Percentiles rank a stretch among this genome's conserved stretches.
Conservation (phyloP, 2,797 vertebrate genomes). For the Mus spretus region DNA sequence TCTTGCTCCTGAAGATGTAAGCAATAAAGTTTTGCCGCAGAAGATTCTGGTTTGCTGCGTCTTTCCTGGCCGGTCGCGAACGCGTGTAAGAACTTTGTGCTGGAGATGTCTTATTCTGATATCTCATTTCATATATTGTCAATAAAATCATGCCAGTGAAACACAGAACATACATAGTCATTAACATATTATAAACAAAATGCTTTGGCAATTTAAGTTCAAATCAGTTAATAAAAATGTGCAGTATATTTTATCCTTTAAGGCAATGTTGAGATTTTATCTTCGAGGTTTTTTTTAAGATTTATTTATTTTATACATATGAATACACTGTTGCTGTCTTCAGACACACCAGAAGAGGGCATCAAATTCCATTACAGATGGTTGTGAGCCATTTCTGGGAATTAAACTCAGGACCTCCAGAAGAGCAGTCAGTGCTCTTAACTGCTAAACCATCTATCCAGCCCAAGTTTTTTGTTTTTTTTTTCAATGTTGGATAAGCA, state of each 20-base stretch:
- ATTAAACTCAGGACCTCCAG: neutral
- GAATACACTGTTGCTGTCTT: neutral
- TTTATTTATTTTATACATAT: neutral
- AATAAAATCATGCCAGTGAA: conserved; percentile 35
- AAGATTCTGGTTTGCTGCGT: too few species aligned
- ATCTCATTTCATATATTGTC: neutral
- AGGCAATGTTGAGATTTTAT: neutral
- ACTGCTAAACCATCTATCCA: neutral
- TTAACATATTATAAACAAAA: conserved; percentile 42
- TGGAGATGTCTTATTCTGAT: neutral
- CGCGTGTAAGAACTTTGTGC: too few species aligned
- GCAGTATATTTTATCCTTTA: conserved; percentile 46
- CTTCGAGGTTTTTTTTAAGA: neutral
- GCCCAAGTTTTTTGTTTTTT: neutral
- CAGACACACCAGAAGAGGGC: neutral
- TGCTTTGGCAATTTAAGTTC: conserved; percentile 24
- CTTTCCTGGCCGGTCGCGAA: too few species aligned
- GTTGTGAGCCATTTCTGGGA: neutral
- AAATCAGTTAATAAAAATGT: conserved; percentile 48
- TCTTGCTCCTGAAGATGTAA: too few species aligned
- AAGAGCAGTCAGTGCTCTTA: neutral
- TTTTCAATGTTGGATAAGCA: conserved; percentile 30
- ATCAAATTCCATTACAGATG: neutral
- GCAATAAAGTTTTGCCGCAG: too few species aligned
- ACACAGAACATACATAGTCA: neutral